Base-by-base conservation (phyloP, 2,113 vertebrate species). In the Menura novaehollandiae region DNA sequence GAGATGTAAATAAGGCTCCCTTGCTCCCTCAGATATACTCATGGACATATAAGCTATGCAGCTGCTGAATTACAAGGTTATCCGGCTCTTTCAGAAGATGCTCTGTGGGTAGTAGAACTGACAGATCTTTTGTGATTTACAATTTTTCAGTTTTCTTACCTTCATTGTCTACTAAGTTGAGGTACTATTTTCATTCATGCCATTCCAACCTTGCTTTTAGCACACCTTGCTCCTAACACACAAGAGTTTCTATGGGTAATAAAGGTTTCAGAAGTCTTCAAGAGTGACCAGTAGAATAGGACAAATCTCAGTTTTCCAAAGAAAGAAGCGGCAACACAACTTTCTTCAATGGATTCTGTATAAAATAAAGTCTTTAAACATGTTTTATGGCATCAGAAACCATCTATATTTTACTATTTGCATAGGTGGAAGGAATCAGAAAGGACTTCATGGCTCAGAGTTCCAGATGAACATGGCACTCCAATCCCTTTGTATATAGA, bases 341-440 rank as follows among this genome's bases (percentile, higher is more conserved):
- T 92, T 93, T 93, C 86, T 95, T 88, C 41, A 81, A 69, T 33
- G 15, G 32, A 78, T 10, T 58, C 21, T 78, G 52, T 91, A 92
- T 62, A 86, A 88, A 95, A 84, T 20, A 89, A 51, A 88, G 43
- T 19, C 17, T 92, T 85, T 51, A 69, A 84, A 93, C 33, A 71
- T 26, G 9, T 82, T 88, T 69, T 63, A 56, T 51, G 46, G 59
- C 49, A 88, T 75, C 33, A 49, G 41, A 95, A 93, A 80, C 28
- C 56, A 94, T 89, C 20, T 59, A 30, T 64, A 80, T 88, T 92
- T 93, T 72, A 43, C 53, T 78, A 20, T 73, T 96, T 97, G 95
- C 93, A 96, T 93, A 97, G 93, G 69, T 95, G 81, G 89, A 89
- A 92, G 82, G 91, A 86, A 92, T 73, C 43, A 95, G 67, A 96